Evolutionary conservation across 2,888 invertebrate species (phyloP), one percentile per base, ranked within the genome.

Genomic region (Dasysyrphus albostriatus): DNA sequence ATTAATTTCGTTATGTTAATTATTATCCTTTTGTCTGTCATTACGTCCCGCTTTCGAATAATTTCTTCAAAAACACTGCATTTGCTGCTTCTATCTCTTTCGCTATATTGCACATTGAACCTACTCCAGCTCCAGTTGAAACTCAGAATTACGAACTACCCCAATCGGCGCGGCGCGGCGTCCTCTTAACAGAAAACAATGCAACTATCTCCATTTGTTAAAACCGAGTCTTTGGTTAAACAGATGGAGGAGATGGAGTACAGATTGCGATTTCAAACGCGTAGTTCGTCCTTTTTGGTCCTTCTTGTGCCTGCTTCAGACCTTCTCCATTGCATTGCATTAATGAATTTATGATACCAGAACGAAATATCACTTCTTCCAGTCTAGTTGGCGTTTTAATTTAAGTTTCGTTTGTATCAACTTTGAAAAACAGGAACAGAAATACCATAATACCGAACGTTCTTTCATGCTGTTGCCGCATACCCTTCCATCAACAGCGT

Each of bases 311-410:
- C 29, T 32, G 10, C 16, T 37, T 39, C 34, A 16, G 67, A n/a
- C 7, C 47, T 77, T 34, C 67, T 56, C 42, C 73, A n/a, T n/a
- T n/a, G n/a, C 61, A 19, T 58, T 74, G 74, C 81, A 85, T 82
- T 85, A 84, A 88, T 83, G 84, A 88, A 88, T 83, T 88, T 88
- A 79, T 83, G 82, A 88, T 79, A 73, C 83, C 69, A 56, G 85
- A 54, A 91, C 61, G 61, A 61, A 61, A 91, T 91, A 91, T 91
- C 91, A 91, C 89, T 91, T 90, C 90, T 91, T 91, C 91, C 91
- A 91, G 91, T 91, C 90, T 90, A 91, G 90, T 91, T 91, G 90
- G 90, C 90, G 90, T 91, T 91, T 91, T 91, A 91, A 91, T 91
- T 91, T 90, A 91, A 91, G 90, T 91, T 91, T 90, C 89, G 90